Evolutionary conservation across 2,113 vertebrate genomes (phyloP).

Genomic region (Scalopus aquaticus): DNA sequence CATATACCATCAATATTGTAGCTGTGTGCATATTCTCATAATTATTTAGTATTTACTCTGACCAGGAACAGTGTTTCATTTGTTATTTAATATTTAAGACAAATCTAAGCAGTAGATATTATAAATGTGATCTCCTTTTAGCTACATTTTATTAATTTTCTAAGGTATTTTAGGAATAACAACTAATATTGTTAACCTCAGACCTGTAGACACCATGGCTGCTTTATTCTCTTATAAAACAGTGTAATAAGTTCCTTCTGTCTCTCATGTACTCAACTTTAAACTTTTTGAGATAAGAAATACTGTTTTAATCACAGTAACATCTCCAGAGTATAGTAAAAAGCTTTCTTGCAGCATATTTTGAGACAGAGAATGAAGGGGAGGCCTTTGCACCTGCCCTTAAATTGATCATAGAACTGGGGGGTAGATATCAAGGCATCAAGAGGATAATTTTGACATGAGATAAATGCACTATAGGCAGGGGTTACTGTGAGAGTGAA

Average conservation of each 20-base stretch:
- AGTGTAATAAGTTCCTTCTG: not conserved
- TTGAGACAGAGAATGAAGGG: not conserved
- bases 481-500: not conserved
- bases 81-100: constrained; percentile 19
- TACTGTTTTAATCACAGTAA: no score
- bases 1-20: not conserved
- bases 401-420: constrained; percentile 13
- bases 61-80: not conserved
- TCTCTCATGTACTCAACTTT: not conserved
- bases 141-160: constrained; percentile 18
- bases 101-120: not conserved
- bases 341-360: not conserved
- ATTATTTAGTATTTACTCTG: not conserved
- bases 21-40: not conserved
- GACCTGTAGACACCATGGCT: not conserved
- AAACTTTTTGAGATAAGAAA: no score
- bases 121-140: not conserved
- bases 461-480: not conserved
- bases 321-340: no score
- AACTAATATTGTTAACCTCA: no score
- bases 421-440: not conserved
- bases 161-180: not conserved
- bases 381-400: not conserved
- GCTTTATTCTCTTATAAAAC: not conserved
- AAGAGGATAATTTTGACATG: not conserved